These are phyloP conservation scores for Pissodes strobi DNA, from an alignment of 1,140 invertebrate genomes.

Conservation along the genomic window DNA sequence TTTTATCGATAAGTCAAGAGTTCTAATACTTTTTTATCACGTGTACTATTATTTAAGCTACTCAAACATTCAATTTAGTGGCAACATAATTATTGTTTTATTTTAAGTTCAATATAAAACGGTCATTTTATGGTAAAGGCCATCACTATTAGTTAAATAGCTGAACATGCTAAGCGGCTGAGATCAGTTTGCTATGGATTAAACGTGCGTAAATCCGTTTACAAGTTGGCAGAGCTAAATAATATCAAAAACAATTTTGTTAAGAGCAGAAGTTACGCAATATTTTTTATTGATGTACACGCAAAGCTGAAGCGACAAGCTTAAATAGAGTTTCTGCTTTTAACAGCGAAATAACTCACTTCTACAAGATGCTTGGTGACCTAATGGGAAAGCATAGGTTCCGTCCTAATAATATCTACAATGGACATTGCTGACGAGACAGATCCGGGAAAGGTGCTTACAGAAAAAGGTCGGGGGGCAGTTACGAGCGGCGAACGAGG, in stretches of 20 bases:
- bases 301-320: conserved; percentile 47
- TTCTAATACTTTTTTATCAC: too few relatives aligned
- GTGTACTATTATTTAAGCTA: too few relatives aligned
- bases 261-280: conserved; percentile 29
- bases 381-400: conserved; percentile 47
- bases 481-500: too few relatives aligned
- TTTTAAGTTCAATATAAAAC: conserved; percentile 18
- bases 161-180: conserved; percentile 36
- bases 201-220: conserved; percentile 25
- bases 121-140: conserved; percentile 3
- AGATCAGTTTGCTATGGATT: conserved; percentile 30
- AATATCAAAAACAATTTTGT: conserved; percentile 36
- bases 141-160: conserved; percentile 37
- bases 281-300: conserved; percentile 30
- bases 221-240: conserved; percentile 28
- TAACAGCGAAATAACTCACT: conserved; percentile 40
- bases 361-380: conserved; percentile 33
- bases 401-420: conserved; percentile 35
- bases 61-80: too few relatives aligned
- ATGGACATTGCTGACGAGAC: conserved; percentile 43
- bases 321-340: conserved; percentile 39
- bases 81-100: too few relatives aligned
- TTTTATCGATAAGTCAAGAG: too few relatives aligned
- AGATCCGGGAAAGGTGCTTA: conserved; percentile 38
- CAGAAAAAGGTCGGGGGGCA: conserved; percentile 45